A percentile compares a stretch with the other conserved stretches of the same genome.
phyloP scores from a whole-genome alignment of 2,888 invertebrate genomes.

The Ethmia dodecea region DNA sequence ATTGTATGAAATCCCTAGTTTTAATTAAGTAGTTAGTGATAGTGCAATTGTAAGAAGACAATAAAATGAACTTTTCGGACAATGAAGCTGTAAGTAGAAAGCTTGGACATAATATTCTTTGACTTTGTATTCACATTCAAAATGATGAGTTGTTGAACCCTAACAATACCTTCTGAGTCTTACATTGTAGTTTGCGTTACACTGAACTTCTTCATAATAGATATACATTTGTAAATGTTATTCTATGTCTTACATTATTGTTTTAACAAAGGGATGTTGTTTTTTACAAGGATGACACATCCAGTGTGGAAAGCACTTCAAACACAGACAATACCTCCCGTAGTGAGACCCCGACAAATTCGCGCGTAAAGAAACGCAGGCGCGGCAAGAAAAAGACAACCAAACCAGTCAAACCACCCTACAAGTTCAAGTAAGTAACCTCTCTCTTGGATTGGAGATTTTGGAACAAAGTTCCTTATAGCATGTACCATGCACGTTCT shows the following conservation, averaged over 20 bases:
- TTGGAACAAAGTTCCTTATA: too few species aligned
- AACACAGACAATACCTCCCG: conserved; percentile 88
- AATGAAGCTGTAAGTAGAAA: conserved; percentile 69
- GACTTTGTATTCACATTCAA: conserved; percentile 24
- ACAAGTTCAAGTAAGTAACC: conserved; percentile 83
- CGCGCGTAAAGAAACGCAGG: conserved; percentile 74
- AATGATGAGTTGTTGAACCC: too few species aligned
- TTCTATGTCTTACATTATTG: too few species aligned
- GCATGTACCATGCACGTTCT: too few species aligned
- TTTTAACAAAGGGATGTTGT: too few species aligned
- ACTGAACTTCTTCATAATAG: background rate
- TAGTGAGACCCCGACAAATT: conserved; percentile 88
- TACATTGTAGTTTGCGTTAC: background rate
- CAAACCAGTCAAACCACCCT: conserved; percentile 84
- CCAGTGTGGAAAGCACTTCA: conserved; percentile 88
- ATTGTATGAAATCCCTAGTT: conserved; percentile 4
- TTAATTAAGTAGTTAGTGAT: background rate
- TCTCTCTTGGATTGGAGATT: too few species aligned
- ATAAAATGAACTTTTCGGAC: conserved; percentile 61
- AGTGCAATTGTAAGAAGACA: background rate
- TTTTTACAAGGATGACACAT: conserved; percentile 85
- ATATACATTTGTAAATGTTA: background rate
- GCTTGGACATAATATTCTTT: conserved; percentile 12
- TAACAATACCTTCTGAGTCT: too few species aligned
- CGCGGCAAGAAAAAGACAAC: conserved; percentile 78